Base-by-base conservation (phyloP, 2,113 vertebrate genomes). In the Nothoprocta pentlandii region DNA sequence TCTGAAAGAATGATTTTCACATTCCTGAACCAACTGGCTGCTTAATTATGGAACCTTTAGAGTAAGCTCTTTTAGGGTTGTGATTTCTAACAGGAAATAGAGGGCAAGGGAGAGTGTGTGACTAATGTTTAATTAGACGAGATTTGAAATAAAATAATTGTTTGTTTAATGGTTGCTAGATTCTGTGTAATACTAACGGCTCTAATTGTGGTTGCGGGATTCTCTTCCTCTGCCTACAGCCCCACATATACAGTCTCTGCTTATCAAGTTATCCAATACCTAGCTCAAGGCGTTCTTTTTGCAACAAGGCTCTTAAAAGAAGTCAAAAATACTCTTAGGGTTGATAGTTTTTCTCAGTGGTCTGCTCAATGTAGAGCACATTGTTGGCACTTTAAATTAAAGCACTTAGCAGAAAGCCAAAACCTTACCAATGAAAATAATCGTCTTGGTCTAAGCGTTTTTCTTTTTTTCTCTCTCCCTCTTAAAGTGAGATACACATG, bases 71-170 rank as follows among this genome's bases (percentile, higher is more conserved):
- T 97, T 90, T 39, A 96, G 19, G 62, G 39, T 51, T 87, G 71
- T 66, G 89, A 91, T 91, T 96, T 97, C 97, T 94, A 97, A 77
- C 63, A 76, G 62, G 73, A 94, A 96, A 77, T 44, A 71, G 77
- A 90, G 85, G 76, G 89, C 86, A 97, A 97, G 54, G 36, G 89
- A 91, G 59, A 93, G 32, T 66, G 47, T 96, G 92, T 96, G 92
- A 97, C 87, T 96, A 93, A 97, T 89, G 81, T 73, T 96, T 94
- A 96, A 93, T 95, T 95, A 94, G 93, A 96, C 94, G 71, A 91
- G 77, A 68, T 94, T 93, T 89, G 78, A 91, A 94, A 97, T 93
- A 26, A 94, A 97, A 87, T 49, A 95, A 89, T 81, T 95, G 80
- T 66, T 80, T 92, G 87, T 92, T 96, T 93, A 97, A 97, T 28